These are phyloP conservation scores for Lethenteron camtschaticum DNA, from an alignment of 2,113 vertebrate species.

Conservation along the genomic window DNA sequence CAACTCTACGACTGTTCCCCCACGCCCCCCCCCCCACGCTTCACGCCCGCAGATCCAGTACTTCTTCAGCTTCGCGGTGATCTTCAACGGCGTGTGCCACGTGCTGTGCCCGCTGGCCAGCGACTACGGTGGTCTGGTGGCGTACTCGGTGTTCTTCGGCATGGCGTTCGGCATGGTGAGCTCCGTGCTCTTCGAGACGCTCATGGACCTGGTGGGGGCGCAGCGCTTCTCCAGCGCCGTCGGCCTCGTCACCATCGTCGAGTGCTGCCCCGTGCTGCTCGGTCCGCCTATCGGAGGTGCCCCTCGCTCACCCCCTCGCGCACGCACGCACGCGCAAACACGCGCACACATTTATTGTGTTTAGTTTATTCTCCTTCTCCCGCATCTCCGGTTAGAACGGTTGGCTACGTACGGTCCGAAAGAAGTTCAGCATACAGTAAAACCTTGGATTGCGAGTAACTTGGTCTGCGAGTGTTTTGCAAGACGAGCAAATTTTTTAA, in stretches of 20 bases:
- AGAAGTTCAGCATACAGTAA: background rate
- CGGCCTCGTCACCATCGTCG: slow-evolving; percentile 37
- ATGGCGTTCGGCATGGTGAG: slow-evolving; percentile 39
- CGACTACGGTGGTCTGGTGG: slow-evolving; percentile 19
- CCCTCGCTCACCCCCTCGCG: background rate
- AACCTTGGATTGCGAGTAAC: background rate
- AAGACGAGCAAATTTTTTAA: too few species aligned
- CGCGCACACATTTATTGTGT: background rate
- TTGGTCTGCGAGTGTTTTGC: too few species aligned
- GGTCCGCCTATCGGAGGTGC: slow-evolving; percentile 51
- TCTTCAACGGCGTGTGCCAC: slow-evolving; percentile 34
- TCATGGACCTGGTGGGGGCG: slow-evolving; percentile 41
- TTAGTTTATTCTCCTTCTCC: background rate
- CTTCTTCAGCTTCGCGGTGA: slow-evolving; percentile 36
- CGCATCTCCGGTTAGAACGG: background rate
- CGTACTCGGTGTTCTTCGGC: slow-evolving; percentile 28
- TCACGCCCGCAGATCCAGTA: slow-evolving; percentile 22
- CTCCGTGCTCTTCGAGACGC: slow-evolving; percentile 41
- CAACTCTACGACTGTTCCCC: background rate
- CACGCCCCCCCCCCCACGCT: background rate
- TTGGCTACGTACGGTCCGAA: background rate
- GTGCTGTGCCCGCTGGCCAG: slow-evolving; percentile 36
- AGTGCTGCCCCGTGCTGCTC: slow-evolving; percentile 35
- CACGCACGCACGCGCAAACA: background rate
- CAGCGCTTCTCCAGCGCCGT: slow-evolving; percentile 31